phyloP scores from a whole-genome alignment of 2,797 vertebrate genomes.

The Lycodopsis pacificus region DNA sequence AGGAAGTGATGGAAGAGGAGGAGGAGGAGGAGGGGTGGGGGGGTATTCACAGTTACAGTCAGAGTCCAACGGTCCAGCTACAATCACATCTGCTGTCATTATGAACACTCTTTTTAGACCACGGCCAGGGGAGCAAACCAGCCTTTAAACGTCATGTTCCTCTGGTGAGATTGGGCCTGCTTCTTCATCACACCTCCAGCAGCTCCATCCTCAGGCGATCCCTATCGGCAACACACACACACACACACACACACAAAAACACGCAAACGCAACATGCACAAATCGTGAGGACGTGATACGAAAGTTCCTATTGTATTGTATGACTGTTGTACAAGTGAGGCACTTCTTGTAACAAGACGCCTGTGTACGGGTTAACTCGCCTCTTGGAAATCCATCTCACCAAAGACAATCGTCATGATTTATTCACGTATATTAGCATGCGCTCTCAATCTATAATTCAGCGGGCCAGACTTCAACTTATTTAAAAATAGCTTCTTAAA shows the following conservation, averaged over 20 bases:
- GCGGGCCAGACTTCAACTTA: slow-evolving; percentile 64
- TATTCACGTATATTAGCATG: slow-evolving; percentile 84
- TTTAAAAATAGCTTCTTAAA: slow-evolving; percentile 84
- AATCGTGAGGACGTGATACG: slow-evolving; percentile 21
- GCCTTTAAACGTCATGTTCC: slow-evolving; percentile 56
- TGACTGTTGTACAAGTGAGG: slow-evolving; percentile 11
- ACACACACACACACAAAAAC: slow-evolving; percentile 36
- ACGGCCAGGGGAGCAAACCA: slow-evolving; percentile 61
- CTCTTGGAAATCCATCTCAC: slow-evolving; percentile 61
- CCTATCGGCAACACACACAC: slow-evolving; percentile 62
- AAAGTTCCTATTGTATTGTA: slow-evolving; percentile 20
- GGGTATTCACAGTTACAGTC: slow-evolving; percentile 87
- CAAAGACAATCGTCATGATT: slow-evolving; percentile 81
- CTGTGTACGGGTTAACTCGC: slow-evolving; percentile 36
- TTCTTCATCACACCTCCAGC: slow-evolving; percentile 84
- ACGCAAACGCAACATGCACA: slow-evolving; percentile 34
- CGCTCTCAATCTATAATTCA: slow-evolving; percentile 84
- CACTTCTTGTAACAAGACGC: slow-evolving; percentile 34
- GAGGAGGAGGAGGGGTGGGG: slow-evolving; percentile 39
- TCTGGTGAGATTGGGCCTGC: slow-evolving; percentile 51
- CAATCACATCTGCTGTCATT: slow-evolving; percentile 89
- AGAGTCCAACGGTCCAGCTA: slow-evolving; percentile 85
- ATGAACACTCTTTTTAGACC: slow-evolving; percentile 78
- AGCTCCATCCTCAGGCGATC: slow-evolving; percentile 85
- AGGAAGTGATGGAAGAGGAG: slow-evolving; percentile 78